These are phyloP conservation scores for Lagopus muta DNA, from an alignment of 2,113 vertebrate species.

Conservation along the genomic window DNA sequence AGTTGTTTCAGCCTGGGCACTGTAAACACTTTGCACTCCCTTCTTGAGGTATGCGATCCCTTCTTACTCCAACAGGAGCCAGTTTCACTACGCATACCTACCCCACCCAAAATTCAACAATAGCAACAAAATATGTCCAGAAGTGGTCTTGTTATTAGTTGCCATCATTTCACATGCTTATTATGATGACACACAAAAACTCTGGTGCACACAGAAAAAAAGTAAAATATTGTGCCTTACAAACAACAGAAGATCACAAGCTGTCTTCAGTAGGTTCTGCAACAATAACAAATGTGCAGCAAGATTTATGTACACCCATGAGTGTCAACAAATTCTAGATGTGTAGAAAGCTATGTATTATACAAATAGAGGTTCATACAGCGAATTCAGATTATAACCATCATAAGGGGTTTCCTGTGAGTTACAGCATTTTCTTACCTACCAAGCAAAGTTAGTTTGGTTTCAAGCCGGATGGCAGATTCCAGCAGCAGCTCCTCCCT, in stretches of 20 bases:
- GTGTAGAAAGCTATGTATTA: background rate
- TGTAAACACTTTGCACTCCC: background rate
- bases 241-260: background rate
- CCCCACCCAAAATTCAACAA: background rate
- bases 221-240: background rate
- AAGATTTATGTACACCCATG: background rate
- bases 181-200: background rate
- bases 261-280: background rate
- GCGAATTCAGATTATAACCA: background rate
- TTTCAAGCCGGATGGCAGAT: conserved; percentile 88
- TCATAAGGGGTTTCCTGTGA: background rate
- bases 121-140: background rate
- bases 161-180: background rate
- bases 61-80: background rate
- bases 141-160: background rate
- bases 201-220: background rate
- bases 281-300: background rate
- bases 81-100: background rate
- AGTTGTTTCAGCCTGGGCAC: background rate
- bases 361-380: background rate
- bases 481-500: conserved; percentile 88
- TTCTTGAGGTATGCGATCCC: background rate
- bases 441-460: conserved; percentile 90
- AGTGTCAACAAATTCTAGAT: background rate
- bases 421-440: conserved; percentile 17